These are phyloP conservation scores for Phanerotoma sp. DNA, from an alignment of 2,888 invertebrate species.

Conservation along the genomic window DNA sequence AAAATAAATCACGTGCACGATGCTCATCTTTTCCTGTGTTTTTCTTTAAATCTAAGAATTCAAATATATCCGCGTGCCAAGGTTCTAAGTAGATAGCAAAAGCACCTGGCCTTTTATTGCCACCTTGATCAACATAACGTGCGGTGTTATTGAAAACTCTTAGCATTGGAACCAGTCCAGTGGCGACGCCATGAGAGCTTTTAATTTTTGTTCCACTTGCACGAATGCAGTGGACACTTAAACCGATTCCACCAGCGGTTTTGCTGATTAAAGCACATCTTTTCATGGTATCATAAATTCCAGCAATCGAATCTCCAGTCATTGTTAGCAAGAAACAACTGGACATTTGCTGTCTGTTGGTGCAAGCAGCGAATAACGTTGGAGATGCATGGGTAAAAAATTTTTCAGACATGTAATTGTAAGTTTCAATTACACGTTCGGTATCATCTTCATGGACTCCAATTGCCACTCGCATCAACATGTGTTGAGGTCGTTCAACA, in stretches of 20 bases:
- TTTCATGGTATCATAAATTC: slow-evolving; percentile 88
- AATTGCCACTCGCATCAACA: slow-evolving; percentile 97
- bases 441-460: slow-evolving; percentile 96
- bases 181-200: slow-evolving; percentile 92
- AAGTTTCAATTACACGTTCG: slow-evolving; percentile 90
- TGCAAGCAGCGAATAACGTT: slow-evolving; percentile 94
- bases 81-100: slow-evolving; percentile 98
- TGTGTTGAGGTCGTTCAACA: slow-evolving; percentile 95
- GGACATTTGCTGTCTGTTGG: slow-evolving; percentile 87
- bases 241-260: slow-evolving; percentile 95
- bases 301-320: slow-evolving; percentile 92
- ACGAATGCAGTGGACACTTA: slow-evolving; percentile 94
- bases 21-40: slow-evolving; percentile 89
- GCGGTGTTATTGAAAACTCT: slow-evolving; percentile 95
- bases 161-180: slow-evolving; percentile 95
- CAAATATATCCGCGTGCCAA: slow-evolving; percentile 98
- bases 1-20: slow-evolving; percentile 93
- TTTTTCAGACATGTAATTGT: slow-evolving; percentile 90
- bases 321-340: slow-evolving; percentile 94
- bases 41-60: slow-evolving; percentile 91
- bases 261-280: slow-evolving; percentile 96
- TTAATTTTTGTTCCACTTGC: slow-evolving; percentile 89
- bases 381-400: slow-evolving; percentile 99
- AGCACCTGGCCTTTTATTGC: slow-evolving; percentile 96
- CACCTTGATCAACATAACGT: slow-evolving; percentile 96